Conservation (phyloP, 2,888 invertebrate genomes). For the Ochropacha duplaris region DNA sequence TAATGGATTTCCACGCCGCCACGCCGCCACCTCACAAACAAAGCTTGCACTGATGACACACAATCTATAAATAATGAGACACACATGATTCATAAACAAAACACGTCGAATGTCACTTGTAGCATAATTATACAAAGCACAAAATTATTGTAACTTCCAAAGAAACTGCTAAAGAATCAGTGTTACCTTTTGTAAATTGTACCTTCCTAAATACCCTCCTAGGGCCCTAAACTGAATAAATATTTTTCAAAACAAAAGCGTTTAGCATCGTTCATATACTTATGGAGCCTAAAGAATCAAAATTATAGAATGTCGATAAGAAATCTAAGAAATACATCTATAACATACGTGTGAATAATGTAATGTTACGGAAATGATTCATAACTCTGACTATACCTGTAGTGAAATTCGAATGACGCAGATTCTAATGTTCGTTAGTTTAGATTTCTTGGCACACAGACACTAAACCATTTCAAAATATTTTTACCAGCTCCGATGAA, state of each 20-base stretch:
- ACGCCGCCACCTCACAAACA: slow-evolving; percentile 29
- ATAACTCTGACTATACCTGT: slow-evolving; percentile 10
- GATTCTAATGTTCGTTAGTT: slow-evolving; percentile 37
- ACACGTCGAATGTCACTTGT: neutral
- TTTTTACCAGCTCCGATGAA: slow-evolving; percentile 42
- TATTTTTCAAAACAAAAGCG: no score
- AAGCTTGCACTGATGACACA: slow-evolving; percentile 30
- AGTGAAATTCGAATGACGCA: slow-evolving; percentile 36
- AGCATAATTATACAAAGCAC: neutral
- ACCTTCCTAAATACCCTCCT: no score
- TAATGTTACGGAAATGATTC: no score
- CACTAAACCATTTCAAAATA: slow-evolving; percentile 43
- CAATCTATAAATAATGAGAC: slow-evolving; percentile 34
- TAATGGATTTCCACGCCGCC: slow-evolving; percentile 36
- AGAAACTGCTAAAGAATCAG: neutral
- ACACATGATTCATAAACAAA: slow-evolving; percentile 19
- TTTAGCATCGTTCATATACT: no score
- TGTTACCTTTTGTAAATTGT: no score
- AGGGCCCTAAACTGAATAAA: no score
- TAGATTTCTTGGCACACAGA: slow-evolving; percentile 38
- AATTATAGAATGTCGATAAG: no score
- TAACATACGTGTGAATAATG: no score
- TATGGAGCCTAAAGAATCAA: no score
- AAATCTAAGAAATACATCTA: no score
- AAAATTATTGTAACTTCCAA: neutral